Evolutionary conservation across 2,888 invertebrate genomes (phyloP).

Genomic region (Nymphalis c-album): DNA sequence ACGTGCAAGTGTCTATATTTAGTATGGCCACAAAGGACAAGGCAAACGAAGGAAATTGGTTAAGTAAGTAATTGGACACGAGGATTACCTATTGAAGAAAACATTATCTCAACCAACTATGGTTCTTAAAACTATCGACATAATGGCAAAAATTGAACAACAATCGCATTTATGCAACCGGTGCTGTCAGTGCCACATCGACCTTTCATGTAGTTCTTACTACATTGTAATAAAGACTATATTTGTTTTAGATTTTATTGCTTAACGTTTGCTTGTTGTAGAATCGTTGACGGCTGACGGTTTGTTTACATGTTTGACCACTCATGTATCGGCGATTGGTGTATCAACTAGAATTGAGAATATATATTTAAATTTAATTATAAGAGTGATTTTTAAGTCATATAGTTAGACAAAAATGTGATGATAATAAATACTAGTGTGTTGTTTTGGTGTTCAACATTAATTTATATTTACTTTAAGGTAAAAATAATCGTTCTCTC

Average conservation of each 20-base stretch:
- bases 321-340: constrained; percentile 27
- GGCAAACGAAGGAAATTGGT: constrained; percentile 44
- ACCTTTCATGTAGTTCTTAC: constrained; percentile 5
- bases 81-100: constrained; percentile 8
- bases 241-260: background rate
- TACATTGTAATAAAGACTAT: constrained; percentile 16
- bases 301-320: constrained; percentile 29
- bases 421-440: background rate
- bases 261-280: background rate
- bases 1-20: constrained; percentile 11
- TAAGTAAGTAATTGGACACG: constrained; percentile 55
- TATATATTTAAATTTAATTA: too few relatives aligned
- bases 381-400: background rate
- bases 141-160: constrained; percentile 16
- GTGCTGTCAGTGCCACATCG: background rate
- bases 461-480: too few relatives aligned
- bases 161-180: background rate
- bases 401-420: background rate
- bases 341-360: constrained; percentile 13
- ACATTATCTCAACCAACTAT: constrained; percentile 6
- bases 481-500: too few relatives aligned
- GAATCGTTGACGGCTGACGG: constrained; percentile 20
- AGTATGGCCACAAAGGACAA: constrained; percentile 36
- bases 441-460: too few relatives aligned
- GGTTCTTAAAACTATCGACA: background rate